Evolutionary conservation across 2,888 invertebrate genomes (phyloP), one percentile per base, ranked within the genome.

Genomic region (Meliscaeva auricollis): DNA sequence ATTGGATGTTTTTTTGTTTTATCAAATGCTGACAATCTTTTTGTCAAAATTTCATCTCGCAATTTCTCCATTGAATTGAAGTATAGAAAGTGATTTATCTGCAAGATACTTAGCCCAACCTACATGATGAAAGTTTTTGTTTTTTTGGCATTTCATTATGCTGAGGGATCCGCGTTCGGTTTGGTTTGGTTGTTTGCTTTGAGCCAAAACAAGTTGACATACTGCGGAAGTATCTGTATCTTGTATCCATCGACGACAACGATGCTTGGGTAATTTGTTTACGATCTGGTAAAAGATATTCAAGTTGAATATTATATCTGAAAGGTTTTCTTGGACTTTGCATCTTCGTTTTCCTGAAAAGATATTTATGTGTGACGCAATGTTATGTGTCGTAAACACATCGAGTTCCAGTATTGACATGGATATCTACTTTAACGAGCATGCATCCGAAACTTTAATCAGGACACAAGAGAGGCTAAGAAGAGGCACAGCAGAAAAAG

Each of bases 201-300:
- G 30, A 32, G 9, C 26, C 22, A 48, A 54, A 72, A 58, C 54
- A 64, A 74, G 64, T 64, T 74, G 68, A 75, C 58, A 58, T 35
- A 75, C 48, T 64, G 69, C 83, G 83, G 75, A 84, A 79, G 74
- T 70, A 46, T 70, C 56, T 70, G 64, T 50, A 68, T 64, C 30
- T 75, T 52, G 58, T 66, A 60, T 48, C 56, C 32, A 38, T 30
- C 22, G 41, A 32, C 3, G 66, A 17, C 30, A 64, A 17, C 3
- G 26, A 64, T 46, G 30, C 46, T 20, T 38, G 15, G 32, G 32
- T 41, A 58, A 60, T 75, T 66, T 56, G 56, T 64, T 38, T 70
- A 66, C 52, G 77, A 70, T 76, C 56, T 44, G 13, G 11, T 48
- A 15, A 38, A 41, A 38, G 6, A n/a, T 15, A 48, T 4, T 13